Percentiles rank a stretch among this genome's conserved stretches.
Evolutionary conservation across 2,888 invertebrate genomes (phyloP).

Genomic region (Esperia sulphurella): DNA sequence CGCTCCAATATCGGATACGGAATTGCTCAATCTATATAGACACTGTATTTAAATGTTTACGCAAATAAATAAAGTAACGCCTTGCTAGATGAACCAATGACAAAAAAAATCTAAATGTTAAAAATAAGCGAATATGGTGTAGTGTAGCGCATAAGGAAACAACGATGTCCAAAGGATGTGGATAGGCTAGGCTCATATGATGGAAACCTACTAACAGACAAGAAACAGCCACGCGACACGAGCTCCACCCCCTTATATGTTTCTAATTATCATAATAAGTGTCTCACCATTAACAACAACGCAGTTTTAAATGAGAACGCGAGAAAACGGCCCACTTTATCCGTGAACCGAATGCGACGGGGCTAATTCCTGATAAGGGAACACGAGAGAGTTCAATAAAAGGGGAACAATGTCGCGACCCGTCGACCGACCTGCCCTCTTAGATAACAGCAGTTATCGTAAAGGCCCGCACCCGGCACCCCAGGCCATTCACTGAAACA

Average conservation of each 20-base stretch:
- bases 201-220: too few relatives aligned
- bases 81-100: too few relatives aligned
- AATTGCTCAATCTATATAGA: slow-evolving; percentile 22
- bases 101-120: too few relatives aligned
- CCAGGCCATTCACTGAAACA: slow-evolving; percentile 1
- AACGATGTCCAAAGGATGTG: too few relatives aligned
- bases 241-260: slow-evolving; percentile 48
- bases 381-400: slow-evolving; percentile 58
- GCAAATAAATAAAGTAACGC: neutral
- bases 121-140: too few relatives aligned
- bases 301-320: slow-evolving; percentile 64
- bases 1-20: slow-evolving; percentile 28
- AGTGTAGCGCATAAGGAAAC: too few relatives aligned
- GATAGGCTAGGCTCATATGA: too few relatives aligned
- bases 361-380: slow-evolving; percentile 71
- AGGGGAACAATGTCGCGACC: slow-evolving; percentile 58
- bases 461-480: slow-evolving; percentile 18
- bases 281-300: slow-evolving; percentile 56
- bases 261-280: slow-evolving; percentile 71
- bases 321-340: slow-evolving; percentile 60
- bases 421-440: slow-evolving; percentile 30
- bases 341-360: slow-evolving; percentile 63
- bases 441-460: slow-evolving; percentile 54
- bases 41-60: slow-evolving; percentile 13
- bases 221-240: slow-evolving; percentile 19